Base-by-base conservation (phyloP, 37 sponge, comb jelly and placozoan species). In the Cladorhizidae sp. region DNA sequence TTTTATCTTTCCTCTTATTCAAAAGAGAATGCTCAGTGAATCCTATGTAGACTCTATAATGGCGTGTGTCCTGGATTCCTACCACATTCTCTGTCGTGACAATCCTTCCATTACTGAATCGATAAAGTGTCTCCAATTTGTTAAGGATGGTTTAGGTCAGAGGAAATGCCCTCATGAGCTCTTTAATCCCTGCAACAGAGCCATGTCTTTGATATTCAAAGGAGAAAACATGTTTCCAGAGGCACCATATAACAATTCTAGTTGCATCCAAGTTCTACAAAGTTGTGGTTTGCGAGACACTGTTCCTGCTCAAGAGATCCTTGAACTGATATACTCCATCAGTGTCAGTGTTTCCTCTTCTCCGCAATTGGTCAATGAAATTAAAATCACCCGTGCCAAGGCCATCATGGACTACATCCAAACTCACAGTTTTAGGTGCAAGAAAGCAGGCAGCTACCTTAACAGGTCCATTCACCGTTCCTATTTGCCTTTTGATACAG, bases 191-290 rank as follows among this genome's bases (percentile, higher is more conserved):
- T 52, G 31, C 15, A 45, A 76, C 70, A 1, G 14, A 49, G 72
- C 32, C 3, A 56, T 81, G 21, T 0, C 3, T 32, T 41, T 37
- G 40, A 76, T 87, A 32, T 87, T 33, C 63, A 68, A 57, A 26
- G 69, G 59, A 20, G 88, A 87, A 61, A 52, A 40, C 21, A 82
- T 87, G 9, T 87, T 87, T 76, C 88, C 88, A 23, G 3, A 8
- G 8, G 61, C 40, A 26, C 82, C 82, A 35, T 87, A 79, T 41
- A 18, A 59, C 39, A 20, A 22, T 0, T 15, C 28, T 28, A 76
- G 43, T 57, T 61, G 36, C 38, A 2, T 79, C 12, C 7, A 67
- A 12, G 28, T 54, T 64, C 40, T 79, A n/a, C 32, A 41, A 58
- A 20, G 0, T 18, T 81, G 82, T 76, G 77, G 77, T 21, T 31